Evolutionary conservation across 2,797 vertebrate genomes (phyloP), one percentile per base, ranked within the genome.

Genomic region (Micropoecilia bifurca): DNA sequence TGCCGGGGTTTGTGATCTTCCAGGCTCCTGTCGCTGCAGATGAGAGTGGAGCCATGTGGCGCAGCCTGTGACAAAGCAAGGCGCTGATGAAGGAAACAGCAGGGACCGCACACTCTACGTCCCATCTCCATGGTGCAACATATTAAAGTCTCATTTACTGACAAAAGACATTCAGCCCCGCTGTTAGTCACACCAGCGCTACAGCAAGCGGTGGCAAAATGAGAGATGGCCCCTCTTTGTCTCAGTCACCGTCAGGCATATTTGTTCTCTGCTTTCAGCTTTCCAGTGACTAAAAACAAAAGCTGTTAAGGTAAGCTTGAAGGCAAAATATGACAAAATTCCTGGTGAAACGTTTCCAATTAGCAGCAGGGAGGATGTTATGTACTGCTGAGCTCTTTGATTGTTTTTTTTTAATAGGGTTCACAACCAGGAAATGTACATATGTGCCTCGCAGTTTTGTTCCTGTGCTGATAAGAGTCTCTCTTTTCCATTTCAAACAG

Each of bases 121-220:
- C 89, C 90, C 90, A 92, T 96, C 93, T 93, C 95, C 92, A 90
- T 94, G 92, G 94, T 93, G 91, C 86, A 87, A 92, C 91, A 87
- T 94, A 96, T 96, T 96, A 96, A 95, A 95, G 92, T 95, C 94
- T 93, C 92, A 94, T 96, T 96, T 95, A 92, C 91, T 93, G 93
- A 95, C 92, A 95, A 93, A 92, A 94, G 88, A 94, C 93, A 92
- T 94, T 94, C 92, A 90, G 86, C 50, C 92, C 91, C 79, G 82
- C 93, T 93, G 93, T 92, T 94, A 92, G 91, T 91, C 90, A 88
- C 91, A 87, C 89, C 83, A 79, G 91, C 84, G 86, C 88, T 91
- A 90, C 91, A 89, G 88, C 85, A 88, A 88, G 88, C 73, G 81
- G 81, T 88, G 91, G 82, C 91, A 92, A 88, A 79, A 89, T 92